Evolutionary conservation across 2,888 invertebrate species (phyloP).

Genomic region (Mythimna pallens): DNA sequence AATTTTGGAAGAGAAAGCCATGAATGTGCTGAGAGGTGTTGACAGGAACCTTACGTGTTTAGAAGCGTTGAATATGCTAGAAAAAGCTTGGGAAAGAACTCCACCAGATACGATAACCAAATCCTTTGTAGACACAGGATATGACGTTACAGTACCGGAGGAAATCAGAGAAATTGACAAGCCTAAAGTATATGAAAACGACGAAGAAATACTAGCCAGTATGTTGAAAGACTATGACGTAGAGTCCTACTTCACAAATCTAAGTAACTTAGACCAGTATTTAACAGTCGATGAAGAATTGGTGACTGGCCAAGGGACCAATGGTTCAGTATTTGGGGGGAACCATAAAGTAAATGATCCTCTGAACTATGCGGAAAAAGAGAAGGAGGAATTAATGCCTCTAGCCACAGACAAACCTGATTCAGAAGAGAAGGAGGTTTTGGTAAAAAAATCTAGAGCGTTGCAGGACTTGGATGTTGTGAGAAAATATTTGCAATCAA

Average conservation of each 20-base stretch:
- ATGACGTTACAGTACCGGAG: constrained; percentile 67
- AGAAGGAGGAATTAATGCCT: constrained; percentile 68
- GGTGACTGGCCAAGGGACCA: constrained; percentile 75
- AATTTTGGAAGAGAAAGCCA: constrained; percentile 70
- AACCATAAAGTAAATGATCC: constrained; percentile 70
- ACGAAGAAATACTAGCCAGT: constrained; percentile 69
- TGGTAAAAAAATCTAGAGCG: constrained; percentile 66
- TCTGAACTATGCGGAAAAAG: constrained; percentile 42
- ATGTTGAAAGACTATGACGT: constrained; percentile 72
- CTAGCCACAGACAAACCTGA: constrained; percentile 70
- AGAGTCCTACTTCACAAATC: constrained; percentile 70
- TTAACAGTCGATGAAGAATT: constrained; percentile 76
- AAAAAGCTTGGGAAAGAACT: constrained; percentile 72
- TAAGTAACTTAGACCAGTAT: constrained; percentile 70
- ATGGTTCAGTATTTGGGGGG: constrained; percentile 74
- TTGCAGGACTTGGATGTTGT: constrained; percentile 72
- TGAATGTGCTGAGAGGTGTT: constrained; percentile 69
- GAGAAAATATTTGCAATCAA: constrained; percentile 68
- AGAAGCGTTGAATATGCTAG: constrained; percentile 73
- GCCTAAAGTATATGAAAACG: constrained; percentile 66
- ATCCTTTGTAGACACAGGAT: constrained; percentile 70
- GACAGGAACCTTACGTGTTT: constrained; percentile 73
- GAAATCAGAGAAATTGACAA: constrained; percentile 38
- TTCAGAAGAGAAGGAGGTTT: constrained; percentile 62
- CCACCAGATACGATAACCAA: constrained; percentile 68